phyloP scores from a whole-genome alignment of 35 echinoderm and acorn worm species.

The Hemicentrotus pulcherrimus region DNA sequence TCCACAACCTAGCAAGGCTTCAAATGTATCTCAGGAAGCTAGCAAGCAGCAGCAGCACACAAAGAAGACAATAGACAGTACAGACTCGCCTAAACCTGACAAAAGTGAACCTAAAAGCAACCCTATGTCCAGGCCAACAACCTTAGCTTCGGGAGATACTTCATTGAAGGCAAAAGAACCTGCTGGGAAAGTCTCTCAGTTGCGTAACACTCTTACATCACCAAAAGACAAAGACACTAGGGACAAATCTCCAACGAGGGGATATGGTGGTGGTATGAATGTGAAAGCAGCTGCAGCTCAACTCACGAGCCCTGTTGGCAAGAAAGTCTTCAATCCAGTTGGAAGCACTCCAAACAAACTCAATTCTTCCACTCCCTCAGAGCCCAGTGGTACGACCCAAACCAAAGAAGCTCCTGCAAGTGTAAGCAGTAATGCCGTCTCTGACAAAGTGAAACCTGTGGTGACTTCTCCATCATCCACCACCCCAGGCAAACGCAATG shows the following conservation, averaged over 20 bases:
- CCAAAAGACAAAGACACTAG: not conserved
- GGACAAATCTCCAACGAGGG: conserved; percentile 22
- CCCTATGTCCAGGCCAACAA: not conserved
- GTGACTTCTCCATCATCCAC: conserved; percentile 48
- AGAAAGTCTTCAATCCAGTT: conserved; percentile 56
- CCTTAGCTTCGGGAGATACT: conserved; percentile 23
- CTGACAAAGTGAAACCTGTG: conserved; percentile 54
- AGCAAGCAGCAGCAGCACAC: not conserved
- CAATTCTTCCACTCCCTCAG: conserved; percentile 52
- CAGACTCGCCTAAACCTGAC: conserved; percentile 7
- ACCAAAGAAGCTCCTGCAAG: not conserved
- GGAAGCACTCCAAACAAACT: conserved; percentile 43
- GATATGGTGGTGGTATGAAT: conserved; percentile 61
- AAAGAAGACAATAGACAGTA: not conserved
- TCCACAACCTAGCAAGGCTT: conserved; percentile 44
- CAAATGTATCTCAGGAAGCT: not conserved
- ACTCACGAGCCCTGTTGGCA: conserved; percentile 59
- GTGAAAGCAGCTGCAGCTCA: conserved; percentile 70
- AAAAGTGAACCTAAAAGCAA: conserved; percentile 40
- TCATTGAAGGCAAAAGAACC: not conserved
- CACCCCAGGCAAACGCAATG: conserved; percentile 59
- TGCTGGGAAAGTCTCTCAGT: not conserved
- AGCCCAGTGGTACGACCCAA: conserved; percentile 42
- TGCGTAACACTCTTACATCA: conserved; percentile 28
- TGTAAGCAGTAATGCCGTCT: conserved; percentile 40